Conservation (phyloP, 2,113 vertebrate species). For the Bostrychus sinensis region DNA sequence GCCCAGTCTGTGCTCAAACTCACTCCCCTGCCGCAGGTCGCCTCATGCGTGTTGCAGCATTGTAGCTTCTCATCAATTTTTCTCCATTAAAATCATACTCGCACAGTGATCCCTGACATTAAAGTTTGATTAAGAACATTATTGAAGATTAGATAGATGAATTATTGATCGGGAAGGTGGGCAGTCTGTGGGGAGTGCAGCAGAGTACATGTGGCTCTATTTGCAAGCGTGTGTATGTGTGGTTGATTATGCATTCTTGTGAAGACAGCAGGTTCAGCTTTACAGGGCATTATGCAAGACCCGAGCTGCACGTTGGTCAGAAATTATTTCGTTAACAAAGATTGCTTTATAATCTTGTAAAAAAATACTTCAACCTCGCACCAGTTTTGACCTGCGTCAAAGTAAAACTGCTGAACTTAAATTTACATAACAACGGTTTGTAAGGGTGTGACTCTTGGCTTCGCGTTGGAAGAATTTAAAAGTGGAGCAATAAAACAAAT, state of each 20-base stretch:
- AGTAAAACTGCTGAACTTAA: slow-evolving; percentile 16
- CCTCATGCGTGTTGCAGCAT: slow-evolving; percentile 36
- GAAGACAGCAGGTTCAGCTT: slow-evolving; percentile 7
- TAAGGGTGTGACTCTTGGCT: background rate
- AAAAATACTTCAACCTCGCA: slow-evolving; percentile 15
- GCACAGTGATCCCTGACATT: slow-evolving; percentile 31
- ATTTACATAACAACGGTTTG: background rate
- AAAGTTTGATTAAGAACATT: slow-evolving; percentile 67
- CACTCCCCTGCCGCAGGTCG: slow-evolving; percentile 10
- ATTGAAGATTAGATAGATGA: slow-evolving; percentile 63
- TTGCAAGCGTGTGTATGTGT: slow-evolving; percentile 13
- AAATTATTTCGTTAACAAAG: slow-evolving; percentile 24
- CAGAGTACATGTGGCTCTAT: slow-evolving; percentile 8
- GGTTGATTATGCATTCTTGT: slow-evolving; percentile 13
- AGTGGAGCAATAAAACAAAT: background rate
- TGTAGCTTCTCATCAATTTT: slow-evolving; percentile 23
- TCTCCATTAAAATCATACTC: slow-evolving; percentile 40
- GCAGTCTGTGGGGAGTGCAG: slow-evolving; percentile 46
- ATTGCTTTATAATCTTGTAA: slow-evolving; percentile 39
- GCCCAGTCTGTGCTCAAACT: slow-evolving; percentile 7
- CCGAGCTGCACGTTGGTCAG: slow-evolving; percentile 30
- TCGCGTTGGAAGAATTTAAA: background rate
- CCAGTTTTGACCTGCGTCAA: background rate
- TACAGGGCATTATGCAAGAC: background rate
- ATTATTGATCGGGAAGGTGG: slow-evolving; percentile 67